Evolutionary conservation across 2,113 vertebrate genomes (phyloP).

Genomic region (Microcebus griseorufus): DNA sequence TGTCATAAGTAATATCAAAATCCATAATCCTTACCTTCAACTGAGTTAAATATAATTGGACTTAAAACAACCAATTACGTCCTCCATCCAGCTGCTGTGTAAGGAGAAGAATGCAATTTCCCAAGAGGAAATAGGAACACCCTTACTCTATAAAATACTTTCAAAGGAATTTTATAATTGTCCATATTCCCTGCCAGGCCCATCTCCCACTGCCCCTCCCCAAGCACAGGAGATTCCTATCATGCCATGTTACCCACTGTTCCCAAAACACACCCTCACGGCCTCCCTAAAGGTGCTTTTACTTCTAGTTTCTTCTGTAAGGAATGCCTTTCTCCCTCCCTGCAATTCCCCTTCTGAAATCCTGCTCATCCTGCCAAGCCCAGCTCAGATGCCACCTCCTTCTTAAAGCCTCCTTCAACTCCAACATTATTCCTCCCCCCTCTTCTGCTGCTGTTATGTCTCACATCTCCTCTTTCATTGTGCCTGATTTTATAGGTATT

Average conservation of each 20-base stretch:
- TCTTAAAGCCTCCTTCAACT: neutral
- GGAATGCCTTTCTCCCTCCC: neutral
- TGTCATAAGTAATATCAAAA: conserved; percentile 63
- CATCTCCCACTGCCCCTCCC: neutral
- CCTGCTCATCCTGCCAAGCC: neutral
- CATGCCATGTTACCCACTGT: neutral
- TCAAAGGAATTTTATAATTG: conserved; percentile 6
- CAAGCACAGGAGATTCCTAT: neutral
- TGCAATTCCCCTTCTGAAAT: neutral
- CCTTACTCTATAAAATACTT: neutral
- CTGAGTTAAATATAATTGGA: conserved; percentile 63
- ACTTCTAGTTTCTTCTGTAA: neutral
- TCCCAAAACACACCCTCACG: neutral
- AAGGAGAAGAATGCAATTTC: conserved; percentile 58
- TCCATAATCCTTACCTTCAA: conserved; percentile 70
- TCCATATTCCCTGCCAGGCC: neutral
- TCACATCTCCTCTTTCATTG: neutral
- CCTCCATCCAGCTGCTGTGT: conserved; percentile 26
- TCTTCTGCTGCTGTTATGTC: neutral
- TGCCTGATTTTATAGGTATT: neutral
- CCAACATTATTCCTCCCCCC: neutral
- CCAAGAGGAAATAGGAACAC: neutral
- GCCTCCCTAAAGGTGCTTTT: neutral
- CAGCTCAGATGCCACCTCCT: neutral
- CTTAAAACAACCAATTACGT: conserved; percentile 69